A percentile compares a stretch with the other conserved stretches of the same genome.
Conservation (phyloP, 2,888 invertebrate genomes). For the Drosophila mayaguana region DNA sequence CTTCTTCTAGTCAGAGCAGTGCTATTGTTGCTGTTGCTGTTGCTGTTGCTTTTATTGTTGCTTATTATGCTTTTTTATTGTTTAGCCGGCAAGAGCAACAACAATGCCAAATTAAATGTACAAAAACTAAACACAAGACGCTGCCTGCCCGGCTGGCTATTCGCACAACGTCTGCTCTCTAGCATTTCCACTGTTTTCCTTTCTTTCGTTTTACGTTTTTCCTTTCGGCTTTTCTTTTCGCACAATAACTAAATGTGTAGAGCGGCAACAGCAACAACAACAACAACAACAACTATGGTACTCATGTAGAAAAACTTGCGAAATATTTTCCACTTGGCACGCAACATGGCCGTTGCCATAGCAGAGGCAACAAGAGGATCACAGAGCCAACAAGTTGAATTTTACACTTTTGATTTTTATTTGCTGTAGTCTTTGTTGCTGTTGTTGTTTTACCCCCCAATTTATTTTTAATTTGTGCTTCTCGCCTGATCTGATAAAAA, state of each 20-base stretch:
- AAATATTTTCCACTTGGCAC: conserved; percentile 81
- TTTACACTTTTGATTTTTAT: conserved; percentile 71
- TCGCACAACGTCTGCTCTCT: conserved; percentile 25
- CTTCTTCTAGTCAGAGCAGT: conserved; percentile 33
- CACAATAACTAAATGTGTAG: conserved; percentile 74
- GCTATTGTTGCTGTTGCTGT: conserved; percentile 21
- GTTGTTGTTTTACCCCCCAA: conserved; percentile 23
- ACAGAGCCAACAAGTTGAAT: conserved; percentile 58
- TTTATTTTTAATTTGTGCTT: conserved; percentile 72
- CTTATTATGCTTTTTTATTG: conserved; percentile 63
- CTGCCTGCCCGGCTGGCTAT: conserved; percentile 45
- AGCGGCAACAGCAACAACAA: conserved; percentile 18
- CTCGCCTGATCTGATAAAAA: conserved; percentile 67
- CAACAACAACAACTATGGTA: conserved; percentile 14
- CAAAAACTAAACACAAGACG: conserved; percentile 69
- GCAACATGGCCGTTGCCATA: conserved; percentile 62
- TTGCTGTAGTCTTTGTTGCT: conserved; percentile 36
- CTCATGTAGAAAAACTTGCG: conserved; percentile 72
- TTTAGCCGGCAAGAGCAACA: conserved; percentile 66
- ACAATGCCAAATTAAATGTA: conserved; percentile 67
- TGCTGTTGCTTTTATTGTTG: conserved; percentile 37
- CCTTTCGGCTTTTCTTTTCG: conserved; percentile 54
- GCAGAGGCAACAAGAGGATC: conserved; percentile 23
- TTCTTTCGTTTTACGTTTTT: conserved; percentile 9
- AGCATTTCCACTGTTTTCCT: conserved; percentile 30